Evolutionary conservation across 2,888 invertebrate genomes (phyloP), one percentile per base, ranked within the genome.

Genomic region (Spisula subtruncata): DNA sequence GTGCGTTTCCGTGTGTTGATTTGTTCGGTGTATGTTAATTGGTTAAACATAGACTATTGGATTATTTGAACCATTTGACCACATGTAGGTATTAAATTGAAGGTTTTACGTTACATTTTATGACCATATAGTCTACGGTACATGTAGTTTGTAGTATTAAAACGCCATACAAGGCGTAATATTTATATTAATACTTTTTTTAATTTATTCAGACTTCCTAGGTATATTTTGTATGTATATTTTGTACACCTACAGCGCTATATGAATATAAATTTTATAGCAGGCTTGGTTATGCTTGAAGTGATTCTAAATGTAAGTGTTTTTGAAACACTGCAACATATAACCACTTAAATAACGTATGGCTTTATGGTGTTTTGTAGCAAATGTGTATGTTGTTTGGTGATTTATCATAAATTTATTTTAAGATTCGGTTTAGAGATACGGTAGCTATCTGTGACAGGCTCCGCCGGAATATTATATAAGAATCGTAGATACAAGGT

Each of bases 31-130:
- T 25, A n/a, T 8, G 60, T 8, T 18, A 2, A 6, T 12, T 29
- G 12, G 25, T 25, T 71, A 32, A 71, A 71, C 25, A 32, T 18
- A 32, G 32, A 32, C 8, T 18, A 16, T 75, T 16, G 75, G 75
- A 75, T 35, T 35, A 75, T 32, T 35, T 32, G 51, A 75, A 35
- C 35, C 8, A 75, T 16, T 32, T 75, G 75, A 75, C 75, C 75
- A 75, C 75, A 75, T 75, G 75, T 32, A 75, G 75, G 75, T 75
- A 75, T 18, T 32, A 35, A 14, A 75, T 16, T 75, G n/a, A 75
- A 75, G 12, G 75, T 75, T 75, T 75, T 75, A 32, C 35, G 20
- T 75, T 75, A 75, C 75, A 75, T 35, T 75, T 75, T 75, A 32
- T 66, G 2, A 25, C 60, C 10, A 66, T 66, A 32, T 16, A 75